Evolutionary conservation across 2,797 vertebrate species (phyloP).

Genomic region (Enteromius paludinosus): DNA sequence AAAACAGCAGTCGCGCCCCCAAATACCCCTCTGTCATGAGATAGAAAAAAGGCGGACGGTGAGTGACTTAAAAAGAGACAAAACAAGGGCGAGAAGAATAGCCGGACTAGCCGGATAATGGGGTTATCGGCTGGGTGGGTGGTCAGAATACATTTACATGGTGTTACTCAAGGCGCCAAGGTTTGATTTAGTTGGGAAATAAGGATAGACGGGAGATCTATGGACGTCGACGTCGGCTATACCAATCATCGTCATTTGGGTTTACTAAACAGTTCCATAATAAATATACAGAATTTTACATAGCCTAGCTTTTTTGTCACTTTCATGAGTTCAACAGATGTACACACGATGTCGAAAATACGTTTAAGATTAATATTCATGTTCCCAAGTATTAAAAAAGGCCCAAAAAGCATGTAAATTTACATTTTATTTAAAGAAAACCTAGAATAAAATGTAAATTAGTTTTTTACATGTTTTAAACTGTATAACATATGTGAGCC

Average conservation of each 20-base stretch:
- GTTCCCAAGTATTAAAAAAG: neutral
- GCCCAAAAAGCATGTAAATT: neutral
- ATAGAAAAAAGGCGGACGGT: slow-evolving; percentile 64
- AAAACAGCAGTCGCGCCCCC: slow-evolving; percentile 57
- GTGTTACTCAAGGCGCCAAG: slow-evolving; percentile 48
- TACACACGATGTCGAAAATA: neutral
- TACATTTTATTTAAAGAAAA: neutral
- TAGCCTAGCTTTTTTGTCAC: neutral
- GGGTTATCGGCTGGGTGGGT: slow-evolving; percentile 67
- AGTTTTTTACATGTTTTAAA: too few species aligned
- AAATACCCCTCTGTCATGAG: slow-evolving; percentile 61
- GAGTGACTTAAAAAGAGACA: slow-evolving; percentile 66
- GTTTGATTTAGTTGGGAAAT: slow-evolving; percentile 57
- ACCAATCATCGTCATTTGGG: neutral
- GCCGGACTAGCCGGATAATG: slow-evolving; percentile 61
- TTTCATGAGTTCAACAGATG: neutral
- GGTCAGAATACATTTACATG: slow-evolving; percentile 67
- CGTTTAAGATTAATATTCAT: neutral
- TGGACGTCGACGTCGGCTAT: neutral
- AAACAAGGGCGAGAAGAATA: slow-evolving; percentile 60
- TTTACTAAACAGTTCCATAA: neutral
- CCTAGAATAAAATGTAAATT: neutral
- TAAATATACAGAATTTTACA: neutral
- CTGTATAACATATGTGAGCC: neutral
- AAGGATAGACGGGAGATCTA: slow-evolving; percentile 37